Evolutionary conservation across 2,113 vertebrate species (phyloP).

Genomic region (Hemichromis elongatus): DNA sequence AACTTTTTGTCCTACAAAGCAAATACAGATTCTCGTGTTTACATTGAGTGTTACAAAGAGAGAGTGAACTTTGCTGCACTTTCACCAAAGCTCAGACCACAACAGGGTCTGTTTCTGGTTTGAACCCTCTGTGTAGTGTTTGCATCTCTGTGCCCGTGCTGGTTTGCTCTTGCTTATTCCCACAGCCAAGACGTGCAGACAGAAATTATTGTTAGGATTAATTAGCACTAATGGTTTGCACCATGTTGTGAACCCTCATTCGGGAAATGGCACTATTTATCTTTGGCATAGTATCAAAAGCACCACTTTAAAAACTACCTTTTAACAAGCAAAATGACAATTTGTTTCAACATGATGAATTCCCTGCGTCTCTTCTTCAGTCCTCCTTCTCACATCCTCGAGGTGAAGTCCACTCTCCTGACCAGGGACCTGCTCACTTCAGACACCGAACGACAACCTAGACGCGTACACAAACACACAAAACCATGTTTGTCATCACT

Average conservation of each 20-base stretch:
- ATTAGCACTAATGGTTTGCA: no score
- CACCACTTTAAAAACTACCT: neutral
- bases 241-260: no score
- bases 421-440: constrained; percentile 56
- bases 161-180: no score
- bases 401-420: constrained; percentile 25
- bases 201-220: no score
- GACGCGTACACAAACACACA: neutral
- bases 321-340: neutral
- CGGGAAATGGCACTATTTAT: neutral
- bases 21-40: neutral
- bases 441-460: constrained; percentile 73
- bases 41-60: neutral
- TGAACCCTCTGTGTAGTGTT: no score
- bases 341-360: neutral
- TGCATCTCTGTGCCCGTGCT: no score
- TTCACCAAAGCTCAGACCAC: no score
- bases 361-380: neutral
- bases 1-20: neutral
- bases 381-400: constrained; percentile 44
- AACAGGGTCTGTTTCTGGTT: no score
- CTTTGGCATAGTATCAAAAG: neutral
- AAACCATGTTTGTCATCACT: neutral
- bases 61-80: no score
- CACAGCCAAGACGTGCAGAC: no score